Base-by-base conservation (phyloP, 2,888 invertebrate species). In the Oxystoma pomonae region DNA sequence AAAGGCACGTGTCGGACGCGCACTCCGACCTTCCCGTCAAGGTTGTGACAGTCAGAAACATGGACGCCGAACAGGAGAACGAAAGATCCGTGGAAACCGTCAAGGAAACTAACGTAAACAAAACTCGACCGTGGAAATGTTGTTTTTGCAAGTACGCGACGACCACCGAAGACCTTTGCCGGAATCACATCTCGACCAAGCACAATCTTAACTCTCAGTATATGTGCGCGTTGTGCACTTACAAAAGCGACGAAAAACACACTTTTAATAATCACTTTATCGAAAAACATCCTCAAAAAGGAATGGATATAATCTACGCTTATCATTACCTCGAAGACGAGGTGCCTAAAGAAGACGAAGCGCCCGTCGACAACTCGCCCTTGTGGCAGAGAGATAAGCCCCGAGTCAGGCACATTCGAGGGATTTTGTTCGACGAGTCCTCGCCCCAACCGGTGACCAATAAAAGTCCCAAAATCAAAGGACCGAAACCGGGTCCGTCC, bases 181-280 rank as follows among this genome's bases (percentile, higher is more conserved):
- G 82, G 0, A 80, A 81, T 0, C 91, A 91, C 72, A 86, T 86
- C 35, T 74, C 78, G 0, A 80, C 79, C 35, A 73, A 77, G 5
- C 93, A 94, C 73, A 82, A 84, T 22, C 83, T 89, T 1, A 87
- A 86, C 64, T 83, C 84, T 72, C 90, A 90, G 68, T 92, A 83
- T 76, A 88, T 88, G 71, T 93, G 93, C 72, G 83, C 83, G 0
- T 81, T 88, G 65, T 94, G 93, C 69, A 75, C 81, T 0, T 90
- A 85, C 68, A 83, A 83, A 21, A 80, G 80, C 0, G 78, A 86
- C 0, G 83, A 83, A 1, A 78, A 83, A 20, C 81, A 83, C 5
- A 83, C 83, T 21, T 84, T 90, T 53, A 81, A 82, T 18, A 83
- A 83, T 52, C 91, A 91, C 73, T 84, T 87, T 66, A 76, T 78